Evolutionary conservation across 2,888 invertebrate genomes (phyloP).

Genomic region (Noctua janthina): DNA sequence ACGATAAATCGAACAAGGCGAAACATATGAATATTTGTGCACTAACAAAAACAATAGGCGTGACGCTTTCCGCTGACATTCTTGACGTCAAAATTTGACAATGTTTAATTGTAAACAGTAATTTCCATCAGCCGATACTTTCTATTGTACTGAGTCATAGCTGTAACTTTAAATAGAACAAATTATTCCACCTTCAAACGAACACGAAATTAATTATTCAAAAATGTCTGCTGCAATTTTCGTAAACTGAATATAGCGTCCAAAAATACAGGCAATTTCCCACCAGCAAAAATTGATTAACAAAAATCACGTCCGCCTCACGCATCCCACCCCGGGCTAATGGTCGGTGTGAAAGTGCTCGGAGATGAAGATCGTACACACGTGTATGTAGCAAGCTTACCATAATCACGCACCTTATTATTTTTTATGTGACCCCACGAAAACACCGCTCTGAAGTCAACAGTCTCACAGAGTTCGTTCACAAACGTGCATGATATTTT

Average conservation of each 20-base stretch:
- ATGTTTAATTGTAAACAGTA: constrained; percentile 38
- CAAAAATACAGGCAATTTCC: constrained; percentile 37
- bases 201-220: neutral
- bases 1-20: constrained; percentile 79
- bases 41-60: constrained; percentile 69
- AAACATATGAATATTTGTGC: constrained; percentile 75
- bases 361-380: constrained; percentile 81
- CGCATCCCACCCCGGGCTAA: constrained; percentile 71
- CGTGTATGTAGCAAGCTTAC: constrained; percentile 71
- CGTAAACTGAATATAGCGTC: constrained; percentile 19
- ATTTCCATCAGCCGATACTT: constrained; percentile 34
- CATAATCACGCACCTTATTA: constrained; percentile 87
- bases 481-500: constrained; percentile 32
- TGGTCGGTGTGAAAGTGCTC: constrained; percentile 80
- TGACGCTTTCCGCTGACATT: constrained; percentile 65
- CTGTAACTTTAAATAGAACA: neutral
- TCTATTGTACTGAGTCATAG: constrained; percentile 7
- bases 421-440: constrained; percentile 86
- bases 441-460: constrained; percentile 66
- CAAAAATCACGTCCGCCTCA: constrained; percentile 75
- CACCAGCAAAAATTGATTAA: constrained; percentile 62
- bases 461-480: constrained; percentile 48
- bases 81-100: constrained; percentile 43
- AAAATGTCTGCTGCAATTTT: constrained; percentile 17
- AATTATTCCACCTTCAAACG: constrained; percentile 8